Conservation (phyloP, 2,888 invertebrate genomes). For the Plebejus melissa region DNA sequence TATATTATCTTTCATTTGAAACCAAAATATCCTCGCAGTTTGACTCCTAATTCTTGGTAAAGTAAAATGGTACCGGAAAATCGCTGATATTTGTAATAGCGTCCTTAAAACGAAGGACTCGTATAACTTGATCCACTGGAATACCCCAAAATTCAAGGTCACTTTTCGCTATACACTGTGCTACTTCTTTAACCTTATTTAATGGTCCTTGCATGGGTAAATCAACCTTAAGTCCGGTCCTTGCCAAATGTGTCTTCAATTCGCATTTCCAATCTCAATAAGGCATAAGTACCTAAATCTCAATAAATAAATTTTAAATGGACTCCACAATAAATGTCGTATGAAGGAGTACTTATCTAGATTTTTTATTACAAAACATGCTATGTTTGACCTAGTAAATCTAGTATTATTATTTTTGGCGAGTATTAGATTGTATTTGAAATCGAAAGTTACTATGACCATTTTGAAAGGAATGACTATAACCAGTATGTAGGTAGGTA, state of each 20-base stretch:
- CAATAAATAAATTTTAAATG: not conserved
- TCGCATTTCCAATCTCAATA: not conserved
- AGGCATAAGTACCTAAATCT: not conserved
- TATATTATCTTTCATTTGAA: too few relatives aligned
- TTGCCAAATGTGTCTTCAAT: conserved; percentile 17
- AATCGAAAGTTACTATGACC: not conserved
- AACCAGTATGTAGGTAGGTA: too few relatives aligned
- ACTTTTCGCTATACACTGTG: not conserved
- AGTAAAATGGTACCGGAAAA: too few relatives aligned
- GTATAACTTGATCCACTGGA: too few relatives aligned
- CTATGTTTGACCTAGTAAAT: not conserved
- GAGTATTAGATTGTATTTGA: not conserved
- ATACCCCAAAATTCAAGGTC: not conserved
- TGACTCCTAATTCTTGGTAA: too few relatives aligned
- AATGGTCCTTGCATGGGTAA: not conserved
- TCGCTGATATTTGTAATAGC: too few relatives aligned
- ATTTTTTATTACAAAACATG: not conserved
- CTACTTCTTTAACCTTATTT: not conserved
- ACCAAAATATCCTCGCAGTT: too few relatives aligned
- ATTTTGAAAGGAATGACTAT: not conserved
- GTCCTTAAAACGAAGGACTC: too few relatives aligned
- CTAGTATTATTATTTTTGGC: not conserved
- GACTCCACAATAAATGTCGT: not conserved
- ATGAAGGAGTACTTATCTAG: not conserved
- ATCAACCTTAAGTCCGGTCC: conserved; percentile 11